Evolutionary conservation across 2,797 vertebrate genomes (phyloP).

Genomic region (Syndactyla subalaris): DNA sequence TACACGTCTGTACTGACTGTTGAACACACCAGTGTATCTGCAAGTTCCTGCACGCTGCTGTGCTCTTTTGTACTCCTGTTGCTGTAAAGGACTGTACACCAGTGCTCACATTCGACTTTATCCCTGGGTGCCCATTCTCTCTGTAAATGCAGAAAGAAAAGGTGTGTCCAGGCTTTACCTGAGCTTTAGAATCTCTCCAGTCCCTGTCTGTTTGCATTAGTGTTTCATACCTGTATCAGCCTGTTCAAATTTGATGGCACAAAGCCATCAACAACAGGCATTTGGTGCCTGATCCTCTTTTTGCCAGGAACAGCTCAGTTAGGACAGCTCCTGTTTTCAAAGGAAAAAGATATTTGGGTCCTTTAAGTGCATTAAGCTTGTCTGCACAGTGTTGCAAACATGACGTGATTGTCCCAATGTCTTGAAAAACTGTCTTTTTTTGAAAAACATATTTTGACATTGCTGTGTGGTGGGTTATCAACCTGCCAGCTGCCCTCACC

Average conservation of each 20-base stretch:
- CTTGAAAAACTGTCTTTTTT: not conserved
- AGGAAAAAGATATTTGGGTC: not conserved
- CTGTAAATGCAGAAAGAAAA: not conserved
- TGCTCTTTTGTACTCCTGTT: not conserved
- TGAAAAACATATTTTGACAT: not conserved
- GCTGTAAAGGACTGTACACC: not conserved
- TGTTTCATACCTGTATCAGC: not conserved
- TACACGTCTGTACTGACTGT: not conserved
- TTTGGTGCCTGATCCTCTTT: not conserved
- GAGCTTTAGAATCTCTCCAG: not conserved
- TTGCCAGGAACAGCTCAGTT: not conserved
- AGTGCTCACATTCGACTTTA: not conserved
- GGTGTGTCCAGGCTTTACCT: not conserved
- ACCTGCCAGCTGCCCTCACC: not conserved
- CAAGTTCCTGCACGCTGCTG: not conserved
- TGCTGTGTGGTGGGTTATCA: not conserved
- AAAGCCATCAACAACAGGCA: not conserved
- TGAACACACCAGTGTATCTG: not conserved
- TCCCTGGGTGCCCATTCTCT: not conserved
- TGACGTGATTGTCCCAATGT: not conserved
- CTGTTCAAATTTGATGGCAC: not conserved
- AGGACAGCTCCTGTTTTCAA: not conserved
- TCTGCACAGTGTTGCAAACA: not conserved
- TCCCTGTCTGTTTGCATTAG: not conserved
- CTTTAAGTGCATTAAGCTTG: not conserved